Evolutionary conservation across 2,113 vertebrate species (phyloP), one percentile per base, ranked within the genome.

Genomic region (Axis porcinus): DNA sequence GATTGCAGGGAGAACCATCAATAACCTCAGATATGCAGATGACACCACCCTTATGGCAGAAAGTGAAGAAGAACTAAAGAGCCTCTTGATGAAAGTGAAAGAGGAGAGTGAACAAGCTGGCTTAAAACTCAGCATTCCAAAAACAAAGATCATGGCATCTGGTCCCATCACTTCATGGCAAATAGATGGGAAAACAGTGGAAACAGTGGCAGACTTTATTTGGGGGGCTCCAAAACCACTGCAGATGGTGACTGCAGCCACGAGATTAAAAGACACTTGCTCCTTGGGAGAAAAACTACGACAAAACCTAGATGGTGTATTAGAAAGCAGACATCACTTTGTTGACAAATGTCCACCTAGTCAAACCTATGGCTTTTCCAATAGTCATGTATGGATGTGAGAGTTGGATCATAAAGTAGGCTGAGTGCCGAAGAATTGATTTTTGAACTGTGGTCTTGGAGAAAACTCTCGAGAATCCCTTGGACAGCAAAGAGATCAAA

Each of bases 341-440:
- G n/a, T 19, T 0, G 2, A 70, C 67, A 40, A 70, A 70, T 40
- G 19, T 70, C 67, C 5, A 23, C 10, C 19, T 70, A 40, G 67
- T 70, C 19, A 70, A 70, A 40, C 10, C 19, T 70, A 23, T 70
- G 67, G 19, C 19, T 70, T 70, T 70, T 70, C 67, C 10, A 40
- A 1, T 40, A 70, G n/a, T 70, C n/a, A 70, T 5, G n/a, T 40
- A 70, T 70, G n/a, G n/a, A 23, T 40, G 67, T 70, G n/a, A 70
- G 19, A 70, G 67, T 70, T 70, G 19, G 19, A 70, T 40, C 19
- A 40, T 70, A 40, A 23, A 40, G 10, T 40, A 36, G n/a, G 67
- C n/a, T 40, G 19, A 23, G 5, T 0, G 1, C 67, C 0, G 0
- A 70, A 70, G 67, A 70, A 40, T 3, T 70, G 67, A 70, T 40